Evolutionary conservation across 1,140 invertebrate species (phyloP), one percentile per base, ranked within the genome.

Genomic region (Lethrus apterus): DNA sequence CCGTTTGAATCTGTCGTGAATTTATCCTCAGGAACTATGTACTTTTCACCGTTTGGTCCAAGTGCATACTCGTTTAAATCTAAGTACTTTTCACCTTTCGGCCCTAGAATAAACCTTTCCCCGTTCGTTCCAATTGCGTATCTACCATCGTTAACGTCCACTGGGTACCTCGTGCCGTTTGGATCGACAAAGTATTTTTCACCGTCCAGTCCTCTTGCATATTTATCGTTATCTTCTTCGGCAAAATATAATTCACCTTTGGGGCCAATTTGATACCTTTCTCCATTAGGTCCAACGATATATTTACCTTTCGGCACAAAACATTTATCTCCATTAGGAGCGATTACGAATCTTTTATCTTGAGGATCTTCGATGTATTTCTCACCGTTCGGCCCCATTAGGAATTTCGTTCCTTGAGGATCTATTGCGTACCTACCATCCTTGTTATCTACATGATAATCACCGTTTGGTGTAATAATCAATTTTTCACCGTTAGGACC

Each of bases 401-500:
- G 15, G 20, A 41, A 41, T 26, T 26, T 41, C 29, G 23, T 24
- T 21, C 38, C 38, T 29, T 41, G 20, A 10, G 38, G 38, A 3
- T 13, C 20, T 5, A 41, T 2, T 10, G 38, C 38, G 13, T 26
- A 41, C 14, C 38, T 41, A 3, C 38, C 38, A 41, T 41, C 38
- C 15, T 21, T 41, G 2, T 20, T 14, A 23, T 41, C 19, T 2
- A 41, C 38, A 15, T 21, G 29, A 17, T 26, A 41, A 4, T 41
- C 38, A 2, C 38, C 38, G n/a, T 26, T 41, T 7, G 38, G 38
- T 9, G 38, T 26, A 26, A 26, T 14, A 5, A 41, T 24, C 13
- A 41, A 41, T 3, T 26, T 23, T 41, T 41, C 38, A 5, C 38
- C 38, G 15, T 41, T 41, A 1, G 38, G 38, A 15, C 38, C 38